These are phyloP conservation scores for Medauroidea extradentata DNA, from an alignment of 1,140 invertebrate species.

Conservation along the genomic window DNA sequence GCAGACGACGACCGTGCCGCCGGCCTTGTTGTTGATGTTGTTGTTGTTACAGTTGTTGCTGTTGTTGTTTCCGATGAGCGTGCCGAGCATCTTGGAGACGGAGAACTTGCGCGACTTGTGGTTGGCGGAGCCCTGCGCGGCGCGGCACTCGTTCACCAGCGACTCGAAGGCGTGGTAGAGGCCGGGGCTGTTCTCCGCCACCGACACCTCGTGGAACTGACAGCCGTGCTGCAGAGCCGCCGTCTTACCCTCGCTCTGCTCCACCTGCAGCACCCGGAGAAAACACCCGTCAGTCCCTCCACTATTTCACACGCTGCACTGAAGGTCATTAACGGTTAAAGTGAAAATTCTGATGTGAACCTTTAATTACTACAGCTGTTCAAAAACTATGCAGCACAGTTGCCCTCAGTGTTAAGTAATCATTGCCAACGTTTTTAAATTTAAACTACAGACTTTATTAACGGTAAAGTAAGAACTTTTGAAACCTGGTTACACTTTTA, in stretches of 20 bases:
- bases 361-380: no score
- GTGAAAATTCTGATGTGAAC: no score
- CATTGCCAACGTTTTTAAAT: no score
- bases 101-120: constrained; percentile 63
- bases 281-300: no score
- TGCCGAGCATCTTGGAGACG: constrained; percentile 74
- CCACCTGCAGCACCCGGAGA: constrained; percentile 50
- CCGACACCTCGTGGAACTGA: constrained; percentile 69
- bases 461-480: no score
- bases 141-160: constrained; percentile 58
- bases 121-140: constrained; percentile 42
- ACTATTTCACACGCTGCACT: no score
- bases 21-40: constrained; percentile 35
- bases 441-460: no score
- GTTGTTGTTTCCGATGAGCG: constrained; percentile 56
- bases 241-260: constrained; percentile 62
- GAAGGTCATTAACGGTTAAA: no score
- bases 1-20: constrained; percentile 52
- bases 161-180: constrained; percentile 65
- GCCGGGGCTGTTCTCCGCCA: constrained; percentile 67
- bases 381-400: no score
- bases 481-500: no score
- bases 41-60: not conserved
- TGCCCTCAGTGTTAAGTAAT: no score
- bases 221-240: constrained; percentile 59